Conservation (phyloP, 2,797 vertebrate species). For the Paguma larvata region DNA sequence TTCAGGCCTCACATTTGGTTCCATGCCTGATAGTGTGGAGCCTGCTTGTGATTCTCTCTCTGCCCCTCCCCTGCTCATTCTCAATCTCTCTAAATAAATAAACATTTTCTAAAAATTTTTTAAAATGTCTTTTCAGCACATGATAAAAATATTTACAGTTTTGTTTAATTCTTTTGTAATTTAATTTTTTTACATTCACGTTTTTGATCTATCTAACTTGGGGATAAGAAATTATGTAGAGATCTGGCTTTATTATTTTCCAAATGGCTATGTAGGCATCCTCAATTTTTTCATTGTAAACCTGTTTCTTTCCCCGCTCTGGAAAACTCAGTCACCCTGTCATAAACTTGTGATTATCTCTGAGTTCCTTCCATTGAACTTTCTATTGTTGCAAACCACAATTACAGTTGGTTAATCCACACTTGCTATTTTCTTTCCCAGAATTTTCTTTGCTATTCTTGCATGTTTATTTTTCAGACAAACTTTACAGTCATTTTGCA, state of each 20-base stretch:
- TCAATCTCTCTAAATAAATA: too few species aligned
- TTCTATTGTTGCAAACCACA: conserved; percentile 75
- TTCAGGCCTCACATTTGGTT: too few species aligned
- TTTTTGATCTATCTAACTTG: conserved; percentile 1
- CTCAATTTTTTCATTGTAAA: conserved; percentile 6
- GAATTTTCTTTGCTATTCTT: conserved; percentile 78
- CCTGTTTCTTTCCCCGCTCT: neutral
- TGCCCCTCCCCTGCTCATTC: too few species aligned
- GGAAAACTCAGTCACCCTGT: conserved; percentile 28
- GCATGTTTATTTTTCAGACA: conserved; percentile 79
- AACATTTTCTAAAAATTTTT: neutral
- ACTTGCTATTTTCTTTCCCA: conserved; percentile 71
- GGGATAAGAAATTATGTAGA: conserved; percentile 22
- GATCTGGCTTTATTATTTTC: conserved; percentile 23
- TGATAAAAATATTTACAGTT: conserved; percentile 3
- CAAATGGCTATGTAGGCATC: neutral
- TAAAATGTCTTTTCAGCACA: neutral
- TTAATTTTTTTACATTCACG: neutral
- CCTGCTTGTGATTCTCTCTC: too few species aligned
- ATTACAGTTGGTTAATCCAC: conserved; percentile 71
- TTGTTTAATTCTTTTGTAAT: conserved; percentile 12
- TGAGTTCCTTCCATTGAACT: conserved; percentile 72
- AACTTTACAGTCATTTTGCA: conserved; percentile 70
- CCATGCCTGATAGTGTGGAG: too few species aligned
- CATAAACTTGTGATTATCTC: conserved; percentile 63